These are phyloP conservation scores for Squalus acanthias DNA, from an alignment of 2,797 vertebrate species.

Conservation along the genomic window DNA sequence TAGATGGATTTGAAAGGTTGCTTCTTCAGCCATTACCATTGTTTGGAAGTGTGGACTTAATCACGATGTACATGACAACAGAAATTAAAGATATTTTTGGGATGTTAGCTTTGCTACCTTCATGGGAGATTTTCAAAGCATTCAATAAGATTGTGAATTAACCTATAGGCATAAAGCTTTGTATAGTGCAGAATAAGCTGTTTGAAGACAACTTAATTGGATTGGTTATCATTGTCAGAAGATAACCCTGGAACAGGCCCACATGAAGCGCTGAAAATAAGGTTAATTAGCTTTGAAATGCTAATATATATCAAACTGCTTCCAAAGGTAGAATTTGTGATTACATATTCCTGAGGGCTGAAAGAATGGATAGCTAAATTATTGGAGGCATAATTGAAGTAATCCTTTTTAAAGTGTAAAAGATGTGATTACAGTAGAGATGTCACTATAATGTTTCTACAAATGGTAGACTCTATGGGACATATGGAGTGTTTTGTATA, in stretches of 20 bases:
- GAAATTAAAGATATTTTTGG: background rate
- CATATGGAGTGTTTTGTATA: background rate
- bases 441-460: background rate
- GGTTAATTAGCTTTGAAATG: background rate
- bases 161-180: background rate
- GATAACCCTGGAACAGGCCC: background rate
- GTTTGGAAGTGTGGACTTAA: background rate
- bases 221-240: background rate
- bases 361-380: background rate
- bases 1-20: no score
- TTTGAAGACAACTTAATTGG: background rate
- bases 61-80: background rate
- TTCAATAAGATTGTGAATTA: background rate
- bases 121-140: background rate
- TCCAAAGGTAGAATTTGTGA: constrained; percentile 7
- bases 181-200: background rate
- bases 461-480: background rate
- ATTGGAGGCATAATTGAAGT: background rate
- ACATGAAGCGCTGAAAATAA: background rate
- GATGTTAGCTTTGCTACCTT: background rate
- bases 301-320: background rate
- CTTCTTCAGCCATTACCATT: background rate
- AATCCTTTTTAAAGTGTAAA: background rate
- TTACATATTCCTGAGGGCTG: background rate
- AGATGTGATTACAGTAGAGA: background rate